Evolutionary conservation across 2,797 vertebrate genomes (phyloP), one percentile per base, ranked within the genome.

Genomic region (Alcedo atthis): DNA sequence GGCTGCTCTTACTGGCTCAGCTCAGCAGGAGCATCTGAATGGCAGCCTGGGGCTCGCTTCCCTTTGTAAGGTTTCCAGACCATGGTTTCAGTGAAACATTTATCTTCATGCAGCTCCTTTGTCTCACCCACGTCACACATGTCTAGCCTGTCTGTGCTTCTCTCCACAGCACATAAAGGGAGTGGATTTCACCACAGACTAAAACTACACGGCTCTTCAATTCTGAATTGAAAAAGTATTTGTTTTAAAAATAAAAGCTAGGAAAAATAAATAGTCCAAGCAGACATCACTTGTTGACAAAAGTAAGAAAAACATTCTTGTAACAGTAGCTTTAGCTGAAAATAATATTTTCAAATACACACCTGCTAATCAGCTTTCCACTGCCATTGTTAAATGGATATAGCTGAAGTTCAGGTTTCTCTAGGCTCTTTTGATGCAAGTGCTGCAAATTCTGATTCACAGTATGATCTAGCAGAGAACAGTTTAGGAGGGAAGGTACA

Each of bases 261-360:
- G 42, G 51, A 74, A 80, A 61, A 61, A 55, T 24, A 61, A 33
- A 22, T 9, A 62, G 74, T 30, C 10, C 43, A 73, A 14, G 5
- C 45, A 59, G 51, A 19, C n/a, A 28, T 59, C 21, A 42, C 42
- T 67, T 61, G 24, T 81, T 86, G 25, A 81, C 22, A 71, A 81
- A 88, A 46, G 45, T 54, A 67, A 77, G 68, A 93, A 63, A 58
- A 55, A 20, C n/a, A 14, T 53, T 89, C 40, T 58, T 77, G 6
- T 40, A 55, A 58, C 16, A 18, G 51, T 49, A 81, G 75, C 53
- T 66, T 87, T 87, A 75, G 18, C 61, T 85, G 75, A 78, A 90
- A 92, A 59, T 81, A 82, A 87, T 85, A 69, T 78, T 24, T 64
- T 94, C 86, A 80, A 93, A 73, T 51, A 48, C 33, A 82, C 54